Evolutionary conservation across 2,888 invertebrate genomes (phyloP).

Genomic region (Pandemis corylana): DNA sequence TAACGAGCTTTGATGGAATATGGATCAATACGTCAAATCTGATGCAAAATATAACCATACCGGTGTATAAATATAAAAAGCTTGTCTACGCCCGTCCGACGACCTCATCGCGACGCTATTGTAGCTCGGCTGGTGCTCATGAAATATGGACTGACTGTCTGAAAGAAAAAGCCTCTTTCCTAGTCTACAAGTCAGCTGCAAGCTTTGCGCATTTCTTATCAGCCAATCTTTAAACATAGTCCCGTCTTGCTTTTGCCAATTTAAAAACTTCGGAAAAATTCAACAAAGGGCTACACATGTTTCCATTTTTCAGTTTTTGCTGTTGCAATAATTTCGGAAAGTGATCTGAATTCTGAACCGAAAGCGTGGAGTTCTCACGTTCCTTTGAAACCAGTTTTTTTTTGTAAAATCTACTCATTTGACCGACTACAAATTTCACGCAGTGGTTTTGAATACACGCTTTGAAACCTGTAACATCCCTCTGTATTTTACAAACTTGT

Average conservation of each 20-base stretch:
- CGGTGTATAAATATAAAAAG: slow-evolving; percentile 26
- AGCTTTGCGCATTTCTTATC: slow-evolving; percentile 34
- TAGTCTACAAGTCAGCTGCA: slow-evolving; percentile 27
- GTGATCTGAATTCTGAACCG: slow-evolving; percentile 19
- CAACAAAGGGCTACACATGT: not conserved
- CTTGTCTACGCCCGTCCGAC: slow-evolving; percentile 65
- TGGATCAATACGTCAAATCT: slow-evolving; percentile 4
- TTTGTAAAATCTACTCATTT: slow-evolving; percentile 23
- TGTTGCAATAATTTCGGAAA: slow-evolving; percentile 10
- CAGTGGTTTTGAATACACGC: slow-evolving; percentile 18
- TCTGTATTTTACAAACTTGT: slow-evolving; percentile 25
- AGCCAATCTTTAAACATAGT: slow-evolving; percentile 33
- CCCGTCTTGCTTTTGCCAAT: not conserved
- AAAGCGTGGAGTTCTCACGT: slow-evolving; percentile 37
- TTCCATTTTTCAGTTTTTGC: not conserved
- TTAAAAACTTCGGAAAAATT: not conserved
- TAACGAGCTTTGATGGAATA: slow-evolving; percentile 8
- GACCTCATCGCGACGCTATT: slow-evolving; percentile 80
- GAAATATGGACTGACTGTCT: slow-evolving; percentile 78
- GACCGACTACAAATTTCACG: slow-evolving; percentile 22
- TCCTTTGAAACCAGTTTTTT: slow-evolving; percentile 35
- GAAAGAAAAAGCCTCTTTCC: slow-evolving; percentile 67
- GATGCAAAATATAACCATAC: slow-evolving; percentile 13
- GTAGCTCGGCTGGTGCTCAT: slow-evolving; percentile 75
- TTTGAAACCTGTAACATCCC: slow-evolving; percentile 37